Percentiles rank a stretch among this genome's conserved stretches.
These are phyloP conservation scores for Atopsyche davidsoni DNA, from an alignment of 1,140 invertebrate species.

Conservation along the genomic window DNA sequence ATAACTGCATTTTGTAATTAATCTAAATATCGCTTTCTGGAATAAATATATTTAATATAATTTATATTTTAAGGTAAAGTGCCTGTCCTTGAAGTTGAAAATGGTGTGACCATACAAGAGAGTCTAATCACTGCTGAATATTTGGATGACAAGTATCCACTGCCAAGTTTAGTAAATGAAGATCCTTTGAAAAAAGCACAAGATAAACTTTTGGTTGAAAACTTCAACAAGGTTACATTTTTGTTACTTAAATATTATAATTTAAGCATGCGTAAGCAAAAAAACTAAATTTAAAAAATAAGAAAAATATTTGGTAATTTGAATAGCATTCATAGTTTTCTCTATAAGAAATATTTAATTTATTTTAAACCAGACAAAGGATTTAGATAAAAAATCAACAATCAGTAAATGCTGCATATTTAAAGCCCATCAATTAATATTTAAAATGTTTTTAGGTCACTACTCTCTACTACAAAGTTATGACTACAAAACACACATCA, in stretches of 20 bases:
- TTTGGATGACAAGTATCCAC: conserved; percentile 71
- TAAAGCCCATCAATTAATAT: too few species aligned
- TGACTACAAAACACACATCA: conserved; percentile 1
- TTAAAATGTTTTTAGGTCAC: too few species aligned
- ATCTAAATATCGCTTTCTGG: too few species aligned
- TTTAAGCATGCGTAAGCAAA: background rate
- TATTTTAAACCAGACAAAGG: too few species aligned
- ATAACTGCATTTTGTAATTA: too few species aligned
- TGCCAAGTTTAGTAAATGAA: conserved; percentile 58
- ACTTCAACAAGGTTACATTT: conserved; percentile 52
- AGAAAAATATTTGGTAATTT: too few species aligned
- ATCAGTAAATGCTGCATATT: too few species aligned
- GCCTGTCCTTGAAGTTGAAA: conserved; percentile 69
- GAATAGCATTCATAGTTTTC: background rate
- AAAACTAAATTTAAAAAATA: too few species aligned
- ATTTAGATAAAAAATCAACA: too few species aligned
- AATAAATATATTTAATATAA: background rate
- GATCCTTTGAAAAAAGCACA: conserved; percentile 72
- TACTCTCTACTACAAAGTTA: conserved; percentile 40
- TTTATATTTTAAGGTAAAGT: conserved; percentile 54
- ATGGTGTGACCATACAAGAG: conserved; percentile 63
- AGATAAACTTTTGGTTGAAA: conserved; percentile 75
- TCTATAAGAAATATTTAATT: background rate
- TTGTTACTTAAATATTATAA: too few species aligned
- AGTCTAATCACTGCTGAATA: conserved; percentile 79